Percentiles rank a stretch among this genome's conserved stretches.
phyloP scores from a whole-genome alignment of 2,113 vertebrate species.

The Antennarius striatus region DNA sequence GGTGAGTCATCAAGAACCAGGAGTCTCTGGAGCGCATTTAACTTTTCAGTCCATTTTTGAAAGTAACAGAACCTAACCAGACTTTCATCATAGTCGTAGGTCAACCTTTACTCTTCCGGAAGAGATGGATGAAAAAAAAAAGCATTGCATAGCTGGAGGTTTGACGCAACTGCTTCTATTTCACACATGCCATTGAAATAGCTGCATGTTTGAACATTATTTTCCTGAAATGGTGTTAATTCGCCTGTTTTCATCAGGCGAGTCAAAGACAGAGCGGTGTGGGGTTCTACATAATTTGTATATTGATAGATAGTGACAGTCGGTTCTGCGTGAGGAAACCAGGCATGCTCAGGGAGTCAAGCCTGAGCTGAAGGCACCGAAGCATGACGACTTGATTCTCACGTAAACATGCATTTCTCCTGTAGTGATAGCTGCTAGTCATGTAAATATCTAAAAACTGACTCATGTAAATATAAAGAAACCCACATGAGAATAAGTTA shows the following conservation, averaged over 20 bases:
- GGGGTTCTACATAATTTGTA: constrained; percentile 56
- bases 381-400: constrained; percentile 47
- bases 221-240: constrained; percentile 51
- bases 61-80: constrained; percentile 15
- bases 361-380: constrained; percentile 51
- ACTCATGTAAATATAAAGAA: background rate
- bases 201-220: constrained; percentile 37
- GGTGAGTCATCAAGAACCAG: constrained; percentile 35
- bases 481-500: constrained; percentile 6
- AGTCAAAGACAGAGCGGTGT: constrained; percentile 35
- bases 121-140: background rate
- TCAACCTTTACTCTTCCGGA: constrained; percentile 3
- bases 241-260: constrained; percentile 59
- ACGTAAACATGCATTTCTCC: constrained; percentile 45
- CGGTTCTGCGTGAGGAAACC: constrained; percentile 57
- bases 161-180: constrained; percentile 24
- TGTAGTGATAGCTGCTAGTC: constrained; percentile 17
- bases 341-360: constrained; percentile 45
- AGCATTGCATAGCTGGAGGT: constrained; percentile 6
- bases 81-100: constrained; percentile 15
- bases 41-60: constrained; percentile 2
- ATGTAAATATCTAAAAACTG: background rate
- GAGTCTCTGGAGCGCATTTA: constrained; percentile 5
- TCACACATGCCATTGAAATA: constrained; percentile 4
- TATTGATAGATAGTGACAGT: constrained; percentile 72